phyloP scores from a whole-genome alignment of 2,797 vertebrate genomes.

The Scolopax bukidnonensis region DNA sequence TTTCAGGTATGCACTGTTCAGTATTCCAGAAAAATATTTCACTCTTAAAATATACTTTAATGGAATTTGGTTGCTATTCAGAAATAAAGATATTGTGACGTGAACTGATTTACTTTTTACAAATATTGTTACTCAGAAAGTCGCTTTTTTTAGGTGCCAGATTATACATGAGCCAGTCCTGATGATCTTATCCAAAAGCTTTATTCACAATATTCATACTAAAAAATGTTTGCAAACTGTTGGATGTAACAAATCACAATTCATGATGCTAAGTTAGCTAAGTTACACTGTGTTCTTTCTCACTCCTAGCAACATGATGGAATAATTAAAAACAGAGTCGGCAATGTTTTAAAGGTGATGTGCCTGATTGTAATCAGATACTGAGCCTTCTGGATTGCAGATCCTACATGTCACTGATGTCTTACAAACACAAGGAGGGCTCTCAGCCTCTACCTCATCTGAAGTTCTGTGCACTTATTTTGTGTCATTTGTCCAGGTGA shows the following conservation, averaged over 20 bases:
- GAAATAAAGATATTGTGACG: neutral
- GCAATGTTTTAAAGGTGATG: neutral
- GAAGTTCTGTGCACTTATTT: neutral
- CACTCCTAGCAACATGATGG: neutral
- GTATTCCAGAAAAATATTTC: neutral
- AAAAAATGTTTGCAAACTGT: neutral
- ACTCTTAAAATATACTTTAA: neutral
- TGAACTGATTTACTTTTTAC: neutral
- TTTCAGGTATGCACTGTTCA: neutral
- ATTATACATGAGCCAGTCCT: neutral
- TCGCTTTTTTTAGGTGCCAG: neutral
- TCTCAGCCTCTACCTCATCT: neutral
- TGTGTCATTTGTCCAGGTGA: neutral
- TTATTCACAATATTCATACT: neutral
- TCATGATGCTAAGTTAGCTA: neutral
- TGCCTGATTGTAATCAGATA: neutral
- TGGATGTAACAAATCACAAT: neutral
- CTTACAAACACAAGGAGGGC: neutral
- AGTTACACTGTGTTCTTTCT: neutral
- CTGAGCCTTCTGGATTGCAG: neutral
- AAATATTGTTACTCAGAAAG: neutral
- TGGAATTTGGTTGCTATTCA: neutral
- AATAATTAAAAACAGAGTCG: neutral
- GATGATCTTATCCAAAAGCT: neutral
- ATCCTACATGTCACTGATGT: neutral